Evolutionary conservation across 2,113 vertebrate species (phyloP).

Genomic region (Chiloscyllium plagiosum): DNA sequence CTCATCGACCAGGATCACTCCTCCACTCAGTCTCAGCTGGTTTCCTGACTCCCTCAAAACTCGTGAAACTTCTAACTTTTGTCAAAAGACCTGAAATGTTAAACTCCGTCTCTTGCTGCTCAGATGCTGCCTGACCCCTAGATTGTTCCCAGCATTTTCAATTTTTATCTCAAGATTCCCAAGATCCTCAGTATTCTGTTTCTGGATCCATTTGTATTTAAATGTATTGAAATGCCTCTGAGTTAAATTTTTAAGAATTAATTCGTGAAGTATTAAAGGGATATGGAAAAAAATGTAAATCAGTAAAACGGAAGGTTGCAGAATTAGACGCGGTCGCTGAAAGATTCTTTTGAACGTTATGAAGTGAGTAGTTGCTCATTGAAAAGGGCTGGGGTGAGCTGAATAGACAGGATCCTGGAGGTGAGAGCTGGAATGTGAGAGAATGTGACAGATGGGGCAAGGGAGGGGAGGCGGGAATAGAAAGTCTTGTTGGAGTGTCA

Average conservation of each 20-base stretch:
- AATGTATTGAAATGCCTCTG: not conserved
- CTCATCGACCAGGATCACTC: not conserved
- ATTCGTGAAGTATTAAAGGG: not conserved
- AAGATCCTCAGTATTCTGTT: not conserved
- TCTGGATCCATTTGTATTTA: not conserved
- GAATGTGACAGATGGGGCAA: slow-evolving; percentile 11
- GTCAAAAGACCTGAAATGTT: too few relatives aligned
- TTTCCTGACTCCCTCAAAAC: not conserved
- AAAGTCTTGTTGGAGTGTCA: not conserved
- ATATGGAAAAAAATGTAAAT: not conserved
- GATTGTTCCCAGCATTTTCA: too few relatives aligned
- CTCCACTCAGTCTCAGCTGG: not conserved
- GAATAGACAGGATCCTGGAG: not conserved
- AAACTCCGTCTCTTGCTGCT: too few relatives aligned
- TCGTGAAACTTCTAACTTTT: not conserved
- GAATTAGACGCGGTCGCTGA: too few relatives aligned
- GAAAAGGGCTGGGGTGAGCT: too few relatives aligned
- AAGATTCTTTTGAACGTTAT: too few relatives aligned
- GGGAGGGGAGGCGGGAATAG: not conserved
- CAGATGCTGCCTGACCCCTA: too few relatives aligned
- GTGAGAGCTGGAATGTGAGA: too few relatives aligned
- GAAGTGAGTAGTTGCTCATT: not conserved
- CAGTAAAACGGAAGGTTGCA: too few relatives aligned
- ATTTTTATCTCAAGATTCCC: not conserved
- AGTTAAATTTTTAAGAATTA: not conserved